Conservation (phyloP, 2,113 vertebrate genomes). For the Crocuta crocuta region DNA sequence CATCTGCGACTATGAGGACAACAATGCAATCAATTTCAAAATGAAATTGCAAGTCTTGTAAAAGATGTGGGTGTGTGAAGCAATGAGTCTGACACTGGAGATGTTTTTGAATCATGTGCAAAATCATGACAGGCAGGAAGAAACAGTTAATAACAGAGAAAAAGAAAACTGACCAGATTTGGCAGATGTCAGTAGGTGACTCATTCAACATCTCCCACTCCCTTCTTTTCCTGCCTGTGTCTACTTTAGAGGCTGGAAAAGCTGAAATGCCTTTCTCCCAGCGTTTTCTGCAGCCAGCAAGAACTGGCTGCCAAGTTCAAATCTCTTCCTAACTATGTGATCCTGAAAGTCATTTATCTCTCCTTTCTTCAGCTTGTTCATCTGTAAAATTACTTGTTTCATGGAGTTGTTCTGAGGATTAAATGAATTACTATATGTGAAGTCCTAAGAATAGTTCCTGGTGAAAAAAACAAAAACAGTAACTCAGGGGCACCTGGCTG, state of each 20-base stretch:
- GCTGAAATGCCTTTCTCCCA: not conserved
- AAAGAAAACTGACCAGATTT: not conserved
- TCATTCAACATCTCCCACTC: not conserved
- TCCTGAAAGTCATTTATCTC: not conserved
- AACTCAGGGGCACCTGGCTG: not conserved
- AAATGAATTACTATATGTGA: not conserved
- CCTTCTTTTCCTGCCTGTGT: constrained; percentile 8
- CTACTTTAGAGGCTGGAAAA: not conserved
- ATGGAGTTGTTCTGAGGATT: not conserved
- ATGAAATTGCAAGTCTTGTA: not conserved
- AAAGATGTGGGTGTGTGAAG: not conserved
- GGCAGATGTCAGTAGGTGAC: not conserved
- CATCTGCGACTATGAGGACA: not conserved
- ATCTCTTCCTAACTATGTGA: not conserved
- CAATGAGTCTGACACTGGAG: not conserved
- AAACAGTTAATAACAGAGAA: not conserved
- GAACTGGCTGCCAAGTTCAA: not conserved
- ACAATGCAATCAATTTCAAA: not conserved
- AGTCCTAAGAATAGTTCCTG: not conserved
- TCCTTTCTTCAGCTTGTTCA: not conserved
- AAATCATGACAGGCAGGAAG: not conserved
- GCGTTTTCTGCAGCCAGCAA: not conserved
- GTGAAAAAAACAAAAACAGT: not conserved
- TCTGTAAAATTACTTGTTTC: not conserved
- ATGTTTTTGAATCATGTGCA: not conserved